These are phyloP conservation scores for Argentina silus DNA, from an alignment of 2,797 vertebrate genomes.

Conservation along the genomic window DNA sequence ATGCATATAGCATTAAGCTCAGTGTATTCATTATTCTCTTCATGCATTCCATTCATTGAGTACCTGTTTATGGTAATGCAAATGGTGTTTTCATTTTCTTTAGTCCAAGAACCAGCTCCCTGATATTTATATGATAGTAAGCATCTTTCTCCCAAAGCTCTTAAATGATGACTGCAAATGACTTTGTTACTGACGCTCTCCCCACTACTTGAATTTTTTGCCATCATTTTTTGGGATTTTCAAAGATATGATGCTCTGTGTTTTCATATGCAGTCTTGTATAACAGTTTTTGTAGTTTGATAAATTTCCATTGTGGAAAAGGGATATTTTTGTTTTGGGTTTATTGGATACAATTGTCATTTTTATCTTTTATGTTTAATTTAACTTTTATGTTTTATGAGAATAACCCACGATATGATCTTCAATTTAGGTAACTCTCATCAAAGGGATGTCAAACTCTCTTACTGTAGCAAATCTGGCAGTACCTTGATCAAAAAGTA, in stretches of 20 bases:
- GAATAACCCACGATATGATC: constrained; percentile 23
- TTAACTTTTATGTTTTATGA: constrained; percentile 53
- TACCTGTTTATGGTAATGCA: constrained; percentile 43
- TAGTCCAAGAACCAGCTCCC: constrained; percentile 24
- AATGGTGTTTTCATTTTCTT: constrained; percentile 27
- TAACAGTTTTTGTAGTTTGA: neutral
- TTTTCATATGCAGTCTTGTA: neutral
- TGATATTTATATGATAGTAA: constrained; percentile 20
- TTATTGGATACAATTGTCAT: constrained; percentile 49
- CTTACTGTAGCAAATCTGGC: constrained; percentile 48
- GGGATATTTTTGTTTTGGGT: constrained; percentile 52
- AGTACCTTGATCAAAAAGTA: constrained; percentile 48
- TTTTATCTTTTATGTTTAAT: constrained; percentile 53
- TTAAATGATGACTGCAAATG: constrained; percentile 73
- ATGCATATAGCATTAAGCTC: constrained; percentile 18
- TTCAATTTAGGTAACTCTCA: constrained; percentile 26
- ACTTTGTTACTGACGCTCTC: constrained; percentile 69
- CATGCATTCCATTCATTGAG: constrained; percentile 44
- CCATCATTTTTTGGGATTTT: constrained; percentile 25
- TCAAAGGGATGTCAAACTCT: constrained; percentile 28
- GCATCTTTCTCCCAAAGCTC: constrained; percentile 47
- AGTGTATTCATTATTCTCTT: constrained; percentile 21
- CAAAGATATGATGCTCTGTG: neutral
- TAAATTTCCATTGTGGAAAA: constrained; percentile 56
- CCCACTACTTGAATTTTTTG: constrained; percentile 76